Base-by-base conservation (phyloP, 92 coral and sea anemone genomes). In the Heteractis magnifica region DNA sequence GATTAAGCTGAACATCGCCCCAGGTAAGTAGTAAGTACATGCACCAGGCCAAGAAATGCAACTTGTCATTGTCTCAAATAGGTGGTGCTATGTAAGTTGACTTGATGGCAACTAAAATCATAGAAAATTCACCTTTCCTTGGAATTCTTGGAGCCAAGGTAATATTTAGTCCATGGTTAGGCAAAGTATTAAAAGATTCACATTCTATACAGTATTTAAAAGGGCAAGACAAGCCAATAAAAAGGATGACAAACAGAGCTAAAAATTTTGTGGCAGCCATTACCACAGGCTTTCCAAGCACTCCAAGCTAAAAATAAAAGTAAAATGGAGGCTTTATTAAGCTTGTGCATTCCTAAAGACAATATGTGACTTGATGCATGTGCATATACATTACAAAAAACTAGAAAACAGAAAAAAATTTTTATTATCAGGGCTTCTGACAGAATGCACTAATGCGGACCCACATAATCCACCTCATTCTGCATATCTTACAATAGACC, bases 1-100 rank as follows among this genome's bases (percentile, higher is more conserved):
- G 76, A 65, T 65, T 80, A 60, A 60, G 84, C 72, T 80, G 78
- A 71, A 81, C 85, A 70, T 81, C 68, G 65, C 85, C 78, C 18
- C 78, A 65, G 85, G 71, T 81, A 77, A 81, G 65, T 68, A 71
- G 19, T n/a, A 68, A 81, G 50, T 65, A 76, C 26, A 26, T 26
- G 26, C 26, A 26, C 85, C 65, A 53, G 49, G 77, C 41, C 85
- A 81, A 56, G 77, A 48, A 81, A 62, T 48, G 77, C 68, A 50
- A 58, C 6, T 81, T 18, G 64, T 65, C 65, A 58, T 19, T 62
- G 23, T 81, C 64, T 81, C 68, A 56, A 71, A 16, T 20, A 74
- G 21, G 65, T 53, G 62, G 75, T 52, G 77, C 77, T 56, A 34
- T 34, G 44, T 34, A 34, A 34, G 44, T 34, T 34, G 44, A 34